Conservation (phyloP, 2,113 vertebrate species). For the Catharus fuscescens region DNA sequence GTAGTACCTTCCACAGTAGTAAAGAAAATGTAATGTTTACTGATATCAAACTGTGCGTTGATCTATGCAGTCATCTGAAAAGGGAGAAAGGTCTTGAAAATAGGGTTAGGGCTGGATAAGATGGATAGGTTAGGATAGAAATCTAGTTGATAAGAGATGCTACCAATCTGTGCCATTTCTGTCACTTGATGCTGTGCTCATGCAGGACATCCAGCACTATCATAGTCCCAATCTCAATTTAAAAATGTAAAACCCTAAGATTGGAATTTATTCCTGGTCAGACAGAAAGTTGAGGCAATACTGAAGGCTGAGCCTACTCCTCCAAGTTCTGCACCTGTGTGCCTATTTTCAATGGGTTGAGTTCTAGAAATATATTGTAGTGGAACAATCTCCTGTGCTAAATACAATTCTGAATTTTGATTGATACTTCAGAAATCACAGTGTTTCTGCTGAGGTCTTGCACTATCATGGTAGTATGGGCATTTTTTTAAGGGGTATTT, state of each 20-base stretch:
- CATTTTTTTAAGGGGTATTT: not conserved
- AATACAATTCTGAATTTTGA: not conserved
- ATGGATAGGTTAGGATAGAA: not conserved
- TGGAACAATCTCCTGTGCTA: not conserved
- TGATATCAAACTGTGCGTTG: not conserved
- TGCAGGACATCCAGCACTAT: not conserved
- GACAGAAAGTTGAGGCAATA: not conserved
- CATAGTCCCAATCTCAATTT: not conserved
- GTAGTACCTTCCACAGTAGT: too few species aligned
- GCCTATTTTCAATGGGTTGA: not conserved
- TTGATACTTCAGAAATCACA: not conserved
- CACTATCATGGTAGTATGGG: not conserved
- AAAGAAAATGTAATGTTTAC: not conserved
- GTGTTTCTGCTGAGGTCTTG: not conserved
- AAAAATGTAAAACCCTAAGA: not conserved
- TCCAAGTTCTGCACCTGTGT: not conserved
- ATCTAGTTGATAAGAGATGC: not conserved
- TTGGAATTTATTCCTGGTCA: not conserved
- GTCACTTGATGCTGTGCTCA: not conserved
- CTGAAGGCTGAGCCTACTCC: not conserved
- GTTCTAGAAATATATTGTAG: not conserved
- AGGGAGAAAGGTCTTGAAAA: not conserved
- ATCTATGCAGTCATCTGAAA: not conserved
- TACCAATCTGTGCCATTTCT: not conserved
- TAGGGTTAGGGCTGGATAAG: not conserved